Conservation (phyloP, 2,797 vertebrate species). For the Chlorospingus semifuscus region DNA sequence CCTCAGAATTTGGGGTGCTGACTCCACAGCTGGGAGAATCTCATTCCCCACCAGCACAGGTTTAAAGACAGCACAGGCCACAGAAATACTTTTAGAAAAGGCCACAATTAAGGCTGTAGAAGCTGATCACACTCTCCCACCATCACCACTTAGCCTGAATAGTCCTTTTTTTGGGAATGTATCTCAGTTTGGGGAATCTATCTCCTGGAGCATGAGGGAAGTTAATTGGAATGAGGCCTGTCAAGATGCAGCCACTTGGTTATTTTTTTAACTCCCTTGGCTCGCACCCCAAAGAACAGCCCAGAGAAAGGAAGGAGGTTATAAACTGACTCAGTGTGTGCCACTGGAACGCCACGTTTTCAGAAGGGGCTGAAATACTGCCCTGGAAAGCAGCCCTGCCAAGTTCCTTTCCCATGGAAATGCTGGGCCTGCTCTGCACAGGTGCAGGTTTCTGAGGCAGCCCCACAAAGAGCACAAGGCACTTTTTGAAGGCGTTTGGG, state of each 20-base stretch:
- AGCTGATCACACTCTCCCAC: neutral
- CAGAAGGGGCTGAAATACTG: neutral
- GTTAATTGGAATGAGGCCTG: neutral
- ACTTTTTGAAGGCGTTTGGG: constrained; percentile 7
- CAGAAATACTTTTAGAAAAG: neutral
- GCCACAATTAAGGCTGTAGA: neutral
- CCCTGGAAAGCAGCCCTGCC: constrained; percentile 23
- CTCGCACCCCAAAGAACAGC: neutral
- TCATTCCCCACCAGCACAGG: neutral
- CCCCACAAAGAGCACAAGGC: constrained; percentile 25
- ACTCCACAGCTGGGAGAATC: neutral
- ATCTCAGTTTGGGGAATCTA: neutral
- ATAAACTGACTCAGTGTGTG: constrained; percentile 1
- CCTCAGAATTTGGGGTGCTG: neutral
- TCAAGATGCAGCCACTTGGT: neutral
- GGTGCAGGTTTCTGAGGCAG: constrained; percentile 39
- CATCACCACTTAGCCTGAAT: neutral
- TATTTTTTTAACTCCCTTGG: constrained; percentile 11
- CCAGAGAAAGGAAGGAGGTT: constrained; percentile 42
- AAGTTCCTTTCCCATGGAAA: constrained; percentile 63
- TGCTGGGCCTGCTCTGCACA: constrained; percentile 5
- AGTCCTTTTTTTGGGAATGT: neutral
- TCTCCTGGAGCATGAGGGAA: neutral
- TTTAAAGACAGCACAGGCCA: neutral
- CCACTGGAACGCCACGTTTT: constrained; percentile 10